Conservation (phyloP, 2,888 invertebrate genomes). For the Diaperis boleti region DNA sequence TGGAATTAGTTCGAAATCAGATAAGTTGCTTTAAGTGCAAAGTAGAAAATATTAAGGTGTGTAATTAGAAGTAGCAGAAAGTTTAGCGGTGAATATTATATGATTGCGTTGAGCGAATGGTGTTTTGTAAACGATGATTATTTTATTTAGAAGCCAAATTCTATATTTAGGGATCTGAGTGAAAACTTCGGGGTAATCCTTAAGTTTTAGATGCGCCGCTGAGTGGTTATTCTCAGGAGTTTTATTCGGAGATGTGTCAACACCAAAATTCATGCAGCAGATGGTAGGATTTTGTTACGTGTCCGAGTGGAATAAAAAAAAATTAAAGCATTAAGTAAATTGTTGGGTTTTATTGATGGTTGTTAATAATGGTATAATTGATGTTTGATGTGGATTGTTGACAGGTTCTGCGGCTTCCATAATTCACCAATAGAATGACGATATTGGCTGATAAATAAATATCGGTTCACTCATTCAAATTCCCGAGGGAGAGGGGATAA, state of each 20-base stretch:
- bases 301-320: slow-evolving; percentile 16
- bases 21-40: slow-evolving; percentile 3
- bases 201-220: slow-evolving; percentile 4
- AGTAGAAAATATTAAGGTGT: slow-evolving; percentile 3
- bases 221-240: slow-evolving; percentile 31
- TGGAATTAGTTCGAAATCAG: neutral
- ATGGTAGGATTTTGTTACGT: slow-evolving; percentile 15
- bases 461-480: slow-evolving; percentile 12
- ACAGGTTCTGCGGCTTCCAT: slow-evolving; percentile 28
- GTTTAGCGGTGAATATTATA: neutral
- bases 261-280: slow-evolving; percentile 30
- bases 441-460: slow-evolving; percentile 38
- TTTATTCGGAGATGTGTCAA: slow-evolving; percentile 36
- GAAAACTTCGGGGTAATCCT: slow-evolving; percentile 34
- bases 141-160: slow-evolving; percentile 10
- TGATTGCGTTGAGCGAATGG: neutral
- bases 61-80: slow-evolving; percentile 7
- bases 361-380: slow-evolving; percentile 32
- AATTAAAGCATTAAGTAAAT: slow-evolving; percentile 11
- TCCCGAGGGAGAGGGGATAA: slow-evolving; percentile 28
- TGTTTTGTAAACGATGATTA: slow-evolving; percentile 1
- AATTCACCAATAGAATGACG: slow-evolving; percentile 26
- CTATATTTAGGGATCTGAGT: slow-evolving; percentile 19
- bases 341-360: slow-evolving; percentile 30
- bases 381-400: slow-evolving; percentile 31